A percentile compares a stretch with the other conserved stretches of the same genome.
phyloP scores from a whole-genome alignment of 1,140 invertebrate genomes.

The Chironomus tepperi region DNA sequence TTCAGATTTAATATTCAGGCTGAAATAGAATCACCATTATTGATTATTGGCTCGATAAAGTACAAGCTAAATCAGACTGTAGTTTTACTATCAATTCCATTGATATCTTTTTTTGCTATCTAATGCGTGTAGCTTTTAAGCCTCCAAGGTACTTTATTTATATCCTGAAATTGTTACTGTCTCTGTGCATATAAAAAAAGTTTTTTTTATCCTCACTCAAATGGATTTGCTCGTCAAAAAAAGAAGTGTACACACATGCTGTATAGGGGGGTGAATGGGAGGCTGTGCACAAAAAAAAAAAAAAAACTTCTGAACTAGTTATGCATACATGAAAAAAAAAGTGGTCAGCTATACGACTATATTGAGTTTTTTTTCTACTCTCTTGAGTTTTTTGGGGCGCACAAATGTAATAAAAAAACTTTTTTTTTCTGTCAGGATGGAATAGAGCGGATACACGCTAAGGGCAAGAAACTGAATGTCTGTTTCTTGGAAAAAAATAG shows the following conservation, averaged over 20 bases:
- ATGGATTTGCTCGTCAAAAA: conserved; percentile 6
- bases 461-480: no score
- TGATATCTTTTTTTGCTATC: not conserved
- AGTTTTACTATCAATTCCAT: not conserved
- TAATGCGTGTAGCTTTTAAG: not conserved
- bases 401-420: conserved; percentile 1
- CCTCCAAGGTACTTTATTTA: conserved; percentile 2
- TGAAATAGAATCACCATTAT: conserved; percentile 10
- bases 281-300: no score
- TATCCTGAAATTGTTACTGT: conserved; percentile 2
- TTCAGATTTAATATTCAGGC: not conserved
- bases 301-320: not conserved
- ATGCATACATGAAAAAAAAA: conserved; percentile 9
- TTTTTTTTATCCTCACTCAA: conserved; percentile 12
- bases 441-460: not conserved
- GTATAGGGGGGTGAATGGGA: not conserved
- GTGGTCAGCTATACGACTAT: not conserved
- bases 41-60: conserved; percentile 18
- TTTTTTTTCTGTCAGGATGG: not conserved
- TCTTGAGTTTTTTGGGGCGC: not conserved
- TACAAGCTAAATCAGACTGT: not conserved
- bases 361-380: not conserved
- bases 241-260: not conserved
- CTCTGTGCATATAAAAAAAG: not conserved
- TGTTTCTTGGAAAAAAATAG: no score